Percentiles rank a stretch among this genome's conserved stretches.
phyloP scores from a whole-genome alignment of 2,113 vertebrate species.

The Empidonax traillii region DNA sequence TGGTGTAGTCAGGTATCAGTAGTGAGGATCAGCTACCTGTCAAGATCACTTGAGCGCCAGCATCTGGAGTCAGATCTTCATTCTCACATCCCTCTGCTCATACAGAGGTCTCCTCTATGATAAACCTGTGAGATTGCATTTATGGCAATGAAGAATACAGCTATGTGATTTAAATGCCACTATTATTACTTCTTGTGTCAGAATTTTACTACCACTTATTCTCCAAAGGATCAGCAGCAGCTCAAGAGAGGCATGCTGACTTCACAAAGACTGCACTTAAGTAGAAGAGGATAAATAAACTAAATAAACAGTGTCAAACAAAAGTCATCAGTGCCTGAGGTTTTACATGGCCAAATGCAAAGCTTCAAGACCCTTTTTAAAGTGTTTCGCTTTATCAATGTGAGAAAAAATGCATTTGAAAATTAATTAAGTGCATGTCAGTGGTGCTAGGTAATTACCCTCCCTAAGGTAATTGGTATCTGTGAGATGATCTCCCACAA shows the following conservation, averaged over 20 bases:
- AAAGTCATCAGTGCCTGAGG: neutral
- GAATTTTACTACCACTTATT: neutral
- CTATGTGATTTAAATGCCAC: neutral
- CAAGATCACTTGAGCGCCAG: neutral
- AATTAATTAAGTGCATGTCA: neutral
- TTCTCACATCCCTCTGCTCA: neutral
- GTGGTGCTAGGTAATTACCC: neutral
- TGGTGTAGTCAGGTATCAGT: too few relatives aligned
- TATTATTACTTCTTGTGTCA: neutral
- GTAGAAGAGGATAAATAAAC: neutral
- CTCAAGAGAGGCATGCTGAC: neutral
- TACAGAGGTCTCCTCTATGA: neutral
- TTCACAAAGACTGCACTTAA: neutral
- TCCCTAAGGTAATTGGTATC: neutral
- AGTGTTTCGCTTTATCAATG: neutral
- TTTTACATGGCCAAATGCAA: neutral
- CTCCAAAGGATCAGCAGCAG: neutral
- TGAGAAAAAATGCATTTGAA: neutral
- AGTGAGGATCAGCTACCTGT: accelerated
- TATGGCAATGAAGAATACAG: neutral
- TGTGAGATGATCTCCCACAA: neutral
- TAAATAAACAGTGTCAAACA: neutral
- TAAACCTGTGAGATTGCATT: neutral
- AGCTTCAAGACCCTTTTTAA: neutral
- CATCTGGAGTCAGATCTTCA: neutral